Evolutionary conservation across 2,113 vertebrate species (phyloP), one percentile per base, ranked within the genome.

Genomic region (Catharus bicknelli): DNA sequence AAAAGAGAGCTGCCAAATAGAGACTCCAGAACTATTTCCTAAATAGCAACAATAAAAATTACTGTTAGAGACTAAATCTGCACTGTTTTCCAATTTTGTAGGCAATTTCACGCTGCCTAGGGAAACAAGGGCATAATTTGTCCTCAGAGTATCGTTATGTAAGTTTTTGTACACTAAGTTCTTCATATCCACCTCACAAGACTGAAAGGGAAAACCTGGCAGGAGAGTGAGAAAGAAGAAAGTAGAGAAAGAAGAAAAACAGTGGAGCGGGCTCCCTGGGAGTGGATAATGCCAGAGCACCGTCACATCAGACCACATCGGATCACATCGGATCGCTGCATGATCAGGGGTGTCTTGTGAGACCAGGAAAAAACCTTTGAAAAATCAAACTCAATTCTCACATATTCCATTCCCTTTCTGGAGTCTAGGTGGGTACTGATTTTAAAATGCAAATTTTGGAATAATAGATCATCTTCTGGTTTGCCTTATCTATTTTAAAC

Each of bases 31-130:
- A 61, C 26, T 62, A 91, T 96, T 96, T 96, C 85, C 87, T 83
- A 94, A 90, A 88, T 81, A 90, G 53, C 93, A 93, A 79, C 0
- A 17, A 95, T 94, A 93, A 96, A 96, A 94, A 77, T 70, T 84
- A 89, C 84, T 48, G 27, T 43, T 76, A 66, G 27, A 83, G 59
- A 11, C 75, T 48, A 77, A 91, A 90, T 83, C n/a, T 74, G 55
- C 72, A 22, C 78, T 54, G 59, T 76, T 95, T 95, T 90, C 75
- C 40, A 79, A 26, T 90, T 74, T 76, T 94, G 42, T 75, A 76
- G 40, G 78, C 78, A 83, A 85, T n/a, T 83, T 50, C 0, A 0
- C 89, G 57, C 87, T 83, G 75, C 76, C 51, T 40, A 32, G 40
- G 66, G 58, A 53, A 91, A 48, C 55, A 72, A 80, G 85, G 45